phyloP scores from a whole-genome alignment of 2,113 vertebrate genomes.

The Heterotilapia buettikoferi region DNA sequence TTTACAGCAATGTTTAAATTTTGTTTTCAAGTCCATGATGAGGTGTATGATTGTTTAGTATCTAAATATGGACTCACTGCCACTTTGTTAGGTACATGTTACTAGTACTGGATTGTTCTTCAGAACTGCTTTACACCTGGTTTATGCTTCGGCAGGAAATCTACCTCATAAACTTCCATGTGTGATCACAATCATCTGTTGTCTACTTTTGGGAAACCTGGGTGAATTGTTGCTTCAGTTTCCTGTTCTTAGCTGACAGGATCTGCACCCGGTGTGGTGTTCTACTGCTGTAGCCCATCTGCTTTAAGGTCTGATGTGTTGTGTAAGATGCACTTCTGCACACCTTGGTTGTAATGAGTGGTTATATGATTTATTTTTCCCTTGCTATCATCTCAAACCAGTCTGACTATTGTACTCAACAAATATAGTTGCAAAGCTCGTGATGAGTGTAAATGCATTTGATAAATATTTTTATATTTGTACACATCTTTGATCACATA shows the following conservation, averaged over 20 bases:
- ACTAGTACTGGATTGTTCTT: fast-evolving
- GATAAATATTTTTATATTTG: neutral
- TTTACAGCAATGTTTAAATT: neutral
- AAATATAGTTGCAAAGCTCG: fast-evolving
- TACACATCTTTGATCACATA: neutral
- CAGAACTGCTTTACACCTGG: neutral
- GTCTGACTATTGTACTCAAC: neutral
- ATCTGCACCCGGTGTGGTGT: neutral
- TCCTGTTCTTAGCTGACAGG: neutral
- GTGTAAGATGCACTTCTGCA: neutral
- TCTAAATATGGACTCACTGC: neutral
- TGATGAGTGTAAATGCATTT: neutral
- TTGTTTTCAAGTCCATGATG: neutral
- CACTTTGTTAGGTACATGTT: neutral
- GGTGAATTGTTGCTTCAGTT: neutral
- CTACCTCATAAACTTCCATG: neutral
- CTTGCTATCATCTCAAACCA: neutral
- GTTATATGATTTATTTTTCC: neutral
- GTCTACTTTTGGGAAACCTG: neutral
- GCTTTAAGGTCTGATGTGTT: neutral
- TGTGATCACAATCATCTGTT: neutral
- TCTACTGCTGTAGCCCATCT: neutral
- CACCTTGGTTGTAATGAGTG: neutral
- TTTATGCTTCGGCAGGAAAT: fast-evolving
- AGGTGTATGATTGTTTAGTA: neutral